These are phyloP conservation scores for Anthoscopus minutus DNA, from an alignment of 2,113 vertebrate genomes.

Conservation along the genomic window DNA sequence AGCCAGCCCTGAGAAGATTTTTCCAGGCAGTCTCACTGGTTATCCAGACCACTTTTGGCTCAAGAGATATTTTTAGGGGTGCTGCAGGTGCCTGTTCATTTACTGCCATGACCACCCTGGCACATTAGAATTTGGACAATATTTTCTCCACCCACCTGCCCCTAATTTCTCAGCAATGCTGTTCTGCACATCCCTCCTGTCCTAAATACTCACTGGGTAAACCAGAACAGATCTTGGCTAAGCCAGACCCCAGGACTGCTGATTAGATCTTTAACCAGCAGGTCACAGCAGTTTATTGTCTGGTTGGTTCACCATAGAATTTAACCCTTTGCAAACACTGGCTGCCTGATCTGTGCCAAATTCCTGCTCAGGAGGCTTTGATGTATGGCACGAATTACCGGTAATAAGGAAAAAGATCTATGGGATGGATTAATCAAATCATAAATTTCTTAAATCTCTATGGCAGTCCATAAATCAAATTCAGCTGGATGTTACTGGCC, in stretches of 20 bases:
- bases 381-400: conserved; percentile 26
- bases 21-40: not conserved
- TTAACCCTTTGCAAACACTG: conserved; percentile 38
- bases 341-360: not conserved
- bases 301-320: not conserved
- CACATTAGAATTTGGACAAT: not conserved
- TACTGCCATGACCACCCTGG: not conserved
- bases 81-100: not conserved
- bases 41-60: not conserved
- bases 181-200: not conserved
- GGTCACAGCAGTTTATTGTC: not conserved
- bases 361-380: not conserved
- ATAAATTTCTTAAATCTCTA: conserved; percentile 47
- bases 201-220: conserved; percentile 15
- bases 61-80: not conserved
- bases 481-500: not conserved
- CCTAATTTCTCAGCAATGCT: not conserved
- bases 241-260: not conserved
- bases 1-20: not conserved
- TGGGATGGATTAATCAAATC: conserved; percentile 60
- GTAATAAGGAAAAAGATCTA: conserved; percentile 53
- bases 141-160: not conserved
- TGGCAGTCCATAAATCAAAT: conserved; percentile 41
- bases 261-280: conserved; percentile 20
- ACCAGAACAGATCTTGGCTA: not conserved